These are phyloP conservation scores for Peromyscus maniculatus DNA, from an alignment of 2,113 vertebrate species.

Conservation along the genomic window DNA sequence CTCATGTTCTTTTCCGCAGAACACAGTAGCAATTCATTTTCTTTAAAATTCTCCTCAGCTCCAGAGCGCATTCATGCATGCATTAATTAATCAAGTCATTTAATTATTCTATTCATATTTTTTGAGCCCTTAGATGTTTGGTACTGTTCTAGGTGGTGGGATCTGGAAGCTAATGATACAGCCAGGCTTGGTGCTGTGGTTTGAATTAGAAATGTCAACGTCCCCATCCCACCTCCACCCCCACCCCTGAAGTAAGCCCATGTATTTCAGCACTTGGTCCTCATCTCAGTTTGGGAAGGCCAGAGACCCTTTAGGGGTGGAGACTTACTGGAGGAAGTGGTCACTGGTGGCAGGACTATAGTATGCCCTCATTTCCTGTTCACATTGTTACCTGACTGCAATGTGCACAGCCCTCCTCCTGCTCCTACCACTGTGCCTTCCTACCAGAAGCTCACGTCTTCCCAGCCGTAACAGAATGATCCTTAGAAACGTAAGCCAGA, in stretches of 20 bases:
- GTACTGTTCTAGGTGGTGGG: not conserved
- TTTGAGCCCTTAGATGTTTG: not conserved
- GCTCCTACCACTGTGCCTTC: not conserved
- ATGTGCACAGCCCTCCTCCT: not conserved
- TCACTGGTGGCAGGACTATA: not conserved
- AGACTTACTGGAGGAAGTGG: not conserved
- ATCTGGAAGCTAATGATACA: not conserved
- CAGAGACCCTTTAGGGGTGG: too few relatives aligned
- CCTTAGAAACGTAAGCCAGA: not conserved
- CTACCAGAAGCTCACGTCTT: not conserved
- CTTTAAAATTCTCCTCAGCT: not conserved
- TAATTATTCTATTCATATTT: not conserved
- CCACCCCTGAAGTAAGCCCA: not conserved
- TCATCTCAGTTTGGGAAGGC: not conserved
- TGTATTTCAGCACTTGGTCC: not conserved
- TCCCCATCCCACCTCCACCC: not conserved
- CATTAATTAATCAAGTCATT: conserved; percentile 18
- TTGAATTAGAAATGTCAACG: not conserved
- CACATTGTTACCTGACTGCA: not conserved
- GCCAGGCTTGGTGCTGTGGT: not conserved
- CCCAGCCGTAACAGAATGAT: not conserved
- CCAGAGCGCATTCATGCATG: not conserved
- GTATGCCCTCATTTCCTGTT: not conserved
- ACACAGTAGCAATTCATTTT: not conserved
- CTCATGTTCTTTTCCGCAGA: not conserved